These are phyloP conservation scores for Pteropus rufus DNA, from an alignment of 2,797 vertebrate genomes.

Conservation along the genomic window DNA sequence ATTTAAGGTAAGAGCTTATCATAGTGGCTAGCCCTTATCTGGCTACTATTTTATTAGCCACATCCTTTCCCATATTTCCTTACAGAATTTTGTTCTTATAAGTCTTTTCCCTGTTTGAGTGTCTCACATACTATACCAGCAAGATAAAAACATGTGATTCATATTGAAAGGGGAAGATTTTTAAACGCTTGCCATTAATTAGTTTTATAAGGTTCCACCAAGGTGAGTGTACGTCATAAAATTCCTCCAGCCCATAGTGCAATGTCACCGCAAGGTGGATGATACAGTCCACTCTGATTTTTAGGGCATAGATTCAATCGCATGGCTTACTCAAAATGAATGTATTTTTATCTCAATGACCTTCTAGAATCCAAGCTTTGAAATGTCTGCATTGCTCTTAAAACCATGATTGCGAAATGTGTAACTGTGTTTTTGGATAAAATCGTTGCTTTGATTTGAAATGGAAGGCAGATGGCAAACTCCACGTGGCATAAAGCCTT, in stretches of 20 bases:
- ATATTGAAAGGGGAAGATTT: not conserved
- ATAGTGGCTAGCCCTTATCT: not conserved
- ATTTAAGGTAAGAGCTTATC: not conserved
- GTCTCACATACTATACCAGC: not conserved
- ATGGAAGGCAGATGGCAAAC: not conserved
- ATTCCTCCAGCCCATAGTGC: not conserved
- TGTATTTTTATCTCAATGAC: not conserved
- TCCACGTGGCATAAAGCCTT: not conserved
- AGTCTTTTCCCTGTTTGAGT: not conserved
- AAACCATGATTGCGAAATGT: not conserved
- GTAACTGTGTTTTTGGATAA: not conserved
- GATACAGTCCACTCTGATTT: not conserved
- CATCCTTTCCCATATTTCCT: not conserved
- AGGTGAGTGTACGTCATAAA: not conserved
- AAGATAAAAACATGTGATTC: not conserved
- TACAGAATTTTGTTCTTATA: not conserved
- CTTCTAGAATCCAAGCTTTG: not conserved
- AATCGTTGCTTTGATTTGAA: not conserved
- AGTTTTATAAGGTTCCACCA: not conserved
- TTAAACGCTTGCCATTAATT: constrained; percentile 33
- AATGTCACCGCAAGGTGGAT: not conserved
- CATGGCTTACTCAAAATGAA: not conserved
- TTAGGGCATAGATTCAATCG: not conserved
- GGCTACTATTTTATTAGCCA: not conserved
- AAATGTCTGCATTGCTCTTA: not conserved